These are phyloP conservation scores for Eledona agricola DNA, from an alignment of 2,888 invertebrate species.

Conservation along the genomic window DNA sequence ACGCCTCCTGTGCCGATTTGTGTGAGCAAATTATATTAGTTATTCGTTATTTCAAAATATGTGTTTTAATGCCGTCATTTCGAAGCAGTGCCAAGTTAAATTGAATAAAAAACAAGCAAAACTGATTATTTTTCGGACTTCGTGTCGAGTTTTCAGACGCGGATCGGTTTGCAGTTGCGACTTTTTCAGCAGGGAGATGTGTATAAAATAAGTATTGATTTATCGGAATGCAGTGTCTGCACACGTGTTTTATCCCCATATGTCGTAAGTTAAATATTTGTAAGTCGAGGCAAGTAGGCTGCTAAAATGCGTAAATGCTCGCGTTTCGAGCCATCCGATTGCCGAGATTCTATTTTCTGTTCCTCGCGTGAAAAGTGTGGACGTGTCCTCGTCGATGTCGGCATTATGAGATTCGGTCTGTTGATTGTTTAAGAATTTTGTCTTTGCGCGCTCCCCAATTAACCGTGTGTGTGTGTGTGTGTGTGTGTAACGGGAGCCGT, in stretches of 20 bases:
- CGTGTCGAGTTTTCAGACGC: no score
- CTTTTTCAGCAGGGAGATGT: no score
- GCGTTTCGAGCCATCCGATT: conserved; percentile 13
- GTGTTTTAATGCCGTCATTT: no score
- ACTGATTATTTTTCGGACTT: background rate
- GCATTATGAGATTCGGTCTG: conserved; percentile 32
- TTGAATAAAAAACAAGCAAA: no score
- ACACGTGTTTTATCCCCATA: conserved; percentile 10
- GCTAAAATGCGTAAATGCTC: conserved; percentile 21
- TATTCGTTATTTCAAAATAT: no score
- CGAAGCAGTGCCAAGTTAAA: no score
- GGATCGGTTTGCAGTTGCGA: no score
- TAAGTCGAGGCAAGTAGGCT: conserved; percentile 13
- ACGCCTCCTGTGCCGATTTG: no score
- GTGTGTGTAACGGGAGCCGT: no score
- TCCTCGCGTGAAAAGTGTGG: conserved; percentile 24
- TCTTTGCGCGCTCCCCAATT: conserved; percentile 1
- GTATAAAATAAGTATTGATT: conserved; percentile 18
- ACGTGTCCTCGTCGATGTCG: conserved; percentile 20
- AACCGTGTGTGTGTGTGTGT: conserved; percentile 4
- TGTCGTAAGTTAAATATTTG: conserved; percentile 15
- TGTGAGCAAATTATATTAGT: no score
- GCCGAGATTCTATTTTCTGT: conserved; percentile 31
- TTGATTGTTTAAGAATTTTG: conserved; percentile 6
- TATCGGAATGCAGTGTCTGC: conserved; percentile 17